Percentiles rank a stretch among this genome's conserved stretches.
Conservation (phyloP, 2,888 invertebrate species). For the Rosalia funebris region DNA sequence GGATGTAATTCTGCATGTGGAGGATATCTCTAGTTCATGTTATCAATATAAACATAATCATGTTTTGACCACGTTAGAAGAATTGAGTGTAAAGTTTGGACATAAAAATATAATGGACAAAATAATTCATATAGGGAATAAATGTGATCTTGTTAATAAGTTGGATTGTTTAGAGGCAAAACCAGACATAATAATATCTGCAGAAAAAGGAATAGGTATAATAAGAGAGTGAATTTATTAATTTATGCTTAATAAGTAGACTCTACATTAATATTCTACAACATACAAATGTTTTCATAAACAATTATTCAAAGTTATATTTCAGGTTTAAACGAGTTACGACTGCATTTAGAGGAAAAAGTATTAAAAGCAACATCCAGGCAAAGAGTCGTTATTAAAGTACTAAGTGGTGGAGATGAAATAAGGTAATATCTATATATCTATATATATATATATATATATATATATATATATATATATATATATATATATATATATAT, state of each 20-base stretch:
- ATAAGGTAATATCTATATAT: conserved; percentile 37
- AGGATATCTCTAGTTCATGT: conserved; percentile 82
- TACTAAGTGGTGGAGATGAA: conserved; percentile 49
- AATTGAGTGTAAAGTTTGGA: conserved; percentile 63
- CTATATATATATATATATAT: conserved; percentile 6
- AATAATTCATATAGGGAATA: conserved; percentile 80
- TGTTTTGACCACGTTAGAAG: conserved; percentile 73
- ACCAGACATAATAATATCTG: conserved; percentile 59
- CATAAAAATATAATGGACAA: conserved; percentile 63
- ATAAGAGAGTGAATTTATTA: too few species aligned
- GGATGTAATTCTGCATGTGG: conserved; percentile 83
- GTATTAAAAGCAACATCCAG: conserved; percentile 42
- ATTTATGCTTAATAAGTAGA: too few species aligned
- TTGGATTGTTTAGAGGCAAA: conserved; percentile 34
- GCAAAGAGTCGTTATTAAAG: conserved; percentile 41
- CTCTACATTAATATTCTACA: too few species aligned
- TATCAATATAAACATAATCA: conserved; percentile 73
- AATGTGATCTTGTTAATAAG: conserved; percentile 69
- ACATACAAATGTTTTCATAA: too few species aligned
- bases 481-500: too few species aligned
- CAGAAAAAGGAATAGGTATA: conserved; percentile 53
- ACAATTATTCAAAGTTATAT: too few species aligned
- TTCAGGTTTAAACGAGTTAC: conserved; percentile 44
- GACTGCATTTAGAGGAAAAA: conserved; percentile 38
- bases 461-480: too few species aligned